Conservation (phyloP, 2,888 invertebrate species). For the Coenonympha arcania region DNA sequence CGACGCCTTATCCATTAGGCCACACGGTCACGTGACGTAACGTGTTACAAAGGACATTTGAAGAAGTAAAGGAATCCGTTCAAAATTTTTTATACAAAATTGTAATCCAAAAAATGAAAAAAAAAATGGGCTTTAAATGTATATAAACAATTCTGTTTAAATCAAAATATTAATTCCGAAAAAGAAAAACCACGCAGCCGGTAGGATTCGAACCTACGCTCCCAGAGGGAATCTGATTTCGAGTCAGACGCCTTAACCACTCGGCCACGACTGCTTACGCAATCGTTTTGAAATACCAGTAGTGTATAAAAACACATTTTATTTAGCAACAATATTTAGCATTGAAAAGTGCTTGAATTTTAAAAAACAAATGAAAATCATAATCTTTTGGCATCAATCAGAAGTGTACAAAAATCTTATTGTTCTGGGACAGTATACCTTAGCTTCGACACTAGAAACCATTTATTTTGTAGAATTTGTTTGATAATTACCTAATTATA, state of each 20-base stretch:
- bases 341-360: too few relatives aligned
- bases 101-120: too few relatives aligned
- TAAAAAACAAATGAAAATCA: too few relatives aligned
- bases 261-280: conserved; percentile 78
- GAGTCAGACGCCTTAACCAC: conserved; percentile 83
- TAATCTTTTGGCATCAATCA: too few relatives aligned
- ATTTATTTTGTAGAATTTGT: too few relatives aligned
- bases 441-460: too few relatives aligned
- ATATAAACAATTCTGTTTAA: not conserved
- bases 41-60: conserved; percentile 18
- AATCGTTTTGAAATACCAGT: conserved; percentile 31
- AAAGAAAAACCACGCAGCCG: conserved; percentile 41
- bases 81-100: conserved; percentile 8
- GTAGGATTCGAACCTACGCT: conserved; percentile 93
- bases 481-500: too few relatives aligned
- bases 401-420: too few relatives aligned
- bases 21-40: conserved; percentile 69
- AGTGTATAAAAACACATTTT: not conserved
- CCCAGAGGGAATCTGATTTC: conserved; percentile 89
- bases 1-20: conserved; percentile 83
- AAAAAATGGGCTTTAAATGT: not conserved
- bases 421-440: too few relatives aligned
- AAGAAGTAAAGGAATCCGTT: conserved; percentile 22
- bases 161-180: not conserved
- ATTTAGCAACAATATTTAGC: too few relatives aligned